Base-by-base conservation (phyloP, 2,797 vertebrate species). In the Dicrostonyx torquatus region DNA sequence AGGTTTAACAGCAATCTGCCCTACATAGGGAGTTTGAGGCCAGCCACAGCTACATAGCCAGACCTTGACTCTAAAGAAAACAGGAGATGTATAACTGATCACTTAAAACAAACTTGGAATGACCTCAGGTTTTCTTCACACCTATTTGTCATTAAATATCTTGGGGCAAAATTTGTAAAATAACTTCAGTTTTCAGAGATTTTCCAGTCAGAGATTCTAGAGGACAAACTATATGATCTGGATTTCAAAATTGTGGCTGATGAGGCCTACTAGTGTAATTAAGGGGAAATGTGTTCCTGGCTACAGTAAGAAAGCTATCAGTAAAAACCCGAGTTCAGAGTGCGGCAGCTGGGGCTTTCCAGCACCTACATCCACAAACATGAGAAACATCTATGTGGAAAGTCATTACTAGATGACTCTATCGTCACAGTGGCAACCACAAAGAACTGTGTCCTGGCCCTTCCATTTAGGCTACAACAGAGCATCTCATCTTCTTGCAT, bases 171-270 rank as follows among this genome's bases (percentile, higher is more conserved):
- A 90, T 78, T 70, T 89, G 50, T 17, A 76, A 95, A 95, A 66
- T 60, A 66, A 18, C 29, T 93, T 75, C 22, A 48, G 90, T 86
- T 87, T 86, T 82, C 92, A 94, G 68, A 89, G 62, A 5, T 22
- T 79, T n/a, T 82, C 64, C 24, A 85, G 79, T 87, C 45, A 84
- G 53, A 80, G 86, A 92, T 77, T 72, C 70, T 70, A 14, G 14
- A 75, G 34, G 77, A 66, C 2, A 34, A 75, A 91, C 8, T 93
- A 4, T 58, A 82, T 2, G 40, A 77, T 1, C n/a, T 55, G 4
- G 50, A 89, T 55, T 88, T 85, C 82, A 91, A 73, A 66, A 73
- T 2, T 55, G 45, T 73, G 48, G 84, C 26, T 90, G 40, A 55
- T 1, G 9, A 90, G 37, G 66, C 1, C n/a, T 68, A 55, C n/a